A percentile compares a stretch with the other conserved stretches of the same genome.
Evolutionary conservation across 1,140 invertebrate species (phyloP).

Genomic region (Aphis gossypii): DNA sequence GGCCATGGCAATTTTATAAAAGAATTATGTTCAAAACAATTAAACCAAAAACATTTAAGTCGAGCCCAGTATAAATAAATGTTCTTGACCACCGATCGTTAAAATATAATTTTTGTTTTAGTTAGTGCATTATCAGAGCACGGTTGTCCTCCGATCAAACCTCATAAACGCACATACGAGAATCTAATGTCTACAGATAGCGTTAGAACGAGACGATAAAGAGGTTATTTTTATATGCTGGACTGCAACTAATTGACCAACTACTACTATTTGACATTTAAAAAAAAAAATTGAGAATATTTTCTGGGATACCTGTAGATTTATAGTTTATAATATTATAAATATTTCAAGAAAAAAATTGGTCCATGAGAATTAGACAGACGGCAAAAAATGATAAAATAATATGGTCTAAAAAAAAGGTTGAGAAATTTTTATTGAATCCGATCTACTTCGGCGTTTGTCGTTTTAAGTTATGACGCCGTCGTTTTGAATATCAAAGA

Average conservation of each 20-base stretch:
- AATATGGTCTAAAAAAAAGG: not conserved
- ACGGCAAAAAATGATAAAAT: not conserved
- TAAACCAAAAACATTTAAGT: not conserved
- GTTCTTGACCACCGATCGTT: not conserved
- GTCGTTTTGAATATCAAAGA: constrained; percentile 33
- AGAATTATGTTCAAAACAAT: not conserved
- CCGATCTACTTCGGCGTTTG: not conserved
- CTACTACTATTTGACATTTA: not conserved
- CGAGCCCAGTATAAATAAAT: not conserved
- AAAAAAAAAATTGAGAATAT: not conserved
- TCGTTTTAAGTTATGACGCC: not conserved
- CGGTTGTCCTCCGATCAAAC: constrained; percentile 46
- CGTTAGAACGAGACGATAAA: not conserved
- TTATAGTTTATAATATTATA: not conserved
- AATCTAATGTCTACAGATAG: constrained; percentile 30
- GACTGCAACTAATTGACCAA: not conserved
- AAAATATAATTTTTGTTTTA: constrained; percentile 36
- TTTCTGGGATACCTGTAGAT: not conserved
- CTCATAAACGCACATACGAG: constrained; percentile 19
- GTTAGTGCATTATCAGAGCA: not conserved
- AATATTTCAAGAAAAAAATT: not conserved
- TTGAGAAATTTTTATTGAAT: not conserved
- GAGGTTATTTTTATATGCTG: constrained; percentile 36
- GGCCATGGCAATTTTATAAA: not conserved
- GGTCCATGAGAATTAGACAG: not conserved